phyloP scores from a whole-genome alignment of 1,140 invertebrate species.

The Fopius arisanus region DNA sequence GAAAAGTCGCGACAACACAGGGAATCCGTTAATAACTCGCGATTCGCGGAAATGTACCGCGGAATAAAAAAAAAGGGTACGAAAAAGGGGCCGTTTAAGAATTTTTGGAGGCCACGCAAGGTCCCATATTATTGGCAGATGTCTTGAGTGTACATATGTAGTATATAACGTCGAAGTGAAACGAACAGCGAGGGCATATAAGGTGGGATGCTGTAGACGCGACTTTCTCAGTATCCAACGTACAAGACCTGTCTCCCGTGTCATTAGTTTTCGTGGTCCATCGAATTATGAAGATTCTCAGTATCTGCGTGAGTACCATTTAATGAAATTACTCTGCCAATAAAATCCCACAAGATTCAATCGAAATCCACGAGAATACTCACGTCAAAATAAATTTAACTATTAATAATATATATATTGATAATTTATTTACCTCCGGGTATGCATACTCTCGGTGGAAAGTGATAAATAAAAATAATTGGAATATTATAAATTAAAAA shows the following conservation, averaged over 20 bases:
- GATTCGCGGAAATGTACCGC: too few species aligned
- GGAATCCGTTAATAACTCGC: too few species aligned
- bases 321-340: too few species aligned
- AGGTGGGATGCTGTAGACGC: slow-evolving; percentile 62
- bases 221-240: slow-evolving; percentile 62
- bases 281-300: slow-evolving; percentile 48
- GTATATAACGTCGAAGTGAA: slow-evolving; percentile 53
- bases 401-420: too few species aligned
- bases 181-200: slow-evolving; percentile 62
- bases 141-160: slow-evolving; percentile 39
- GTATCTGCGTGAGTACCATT: slow-evolving; percentile 47
- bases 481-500: too few species aligned
- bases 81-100: not conserved
- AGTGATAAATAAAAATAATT: too few species aligned
- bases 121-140: slow-evolving; percentile 49
- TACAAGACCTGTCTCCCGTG: slow-evolving; percentile 55
- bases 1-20: too few species aligned
- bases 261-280: slow-evolving; percentile 48
- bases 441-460: too few species aligned
- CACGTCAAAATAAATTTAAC: too few species aligned
- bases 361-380: too few species aligned
- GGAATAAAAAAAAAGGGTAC: not conserved
- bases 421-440: too few species aligned
- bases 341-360: too few species aligned
- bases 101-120: not conserved